phyloP scores from a whole-genome alignment of 2,888 invertebrate species.

The Adineta ricciae region DNA sequence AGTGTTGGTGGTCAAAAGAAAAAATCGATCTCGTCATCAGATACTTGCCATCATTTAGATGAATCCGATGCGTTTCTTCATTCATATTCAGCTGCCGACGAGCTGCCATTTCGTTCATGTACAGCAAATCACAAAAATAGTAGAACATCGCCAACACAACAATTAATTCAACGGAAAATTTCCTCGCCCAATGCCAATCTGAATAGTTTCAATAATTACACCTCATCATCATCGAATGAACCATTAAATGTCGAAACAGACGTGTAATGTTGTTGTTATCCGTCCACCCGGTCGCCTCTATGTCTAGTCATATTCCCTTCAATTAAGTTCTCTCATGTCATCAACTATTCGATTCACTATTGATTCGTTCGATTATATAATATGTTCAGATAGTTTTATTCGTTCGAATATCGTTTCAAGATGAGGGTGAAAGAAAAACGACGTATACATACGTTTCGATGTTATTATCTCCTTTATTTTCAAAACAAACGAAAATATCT shows the following conservation, averaged over 20 bases:
- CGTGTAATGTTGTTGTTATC: background rate
- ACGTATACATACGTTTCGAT: too few species aligned
- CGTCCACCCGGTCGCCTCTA: background rate
- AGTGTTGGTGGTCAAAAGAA: background rate
- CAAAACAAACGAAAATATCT: too few species aligned
- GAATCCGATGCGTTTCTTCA: slow-evolving; percentile 4
- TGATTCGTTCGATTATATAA: background rate
- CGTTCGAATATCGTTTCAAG: too few species aligned
- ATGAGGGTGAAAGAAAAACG: too few species aligned
- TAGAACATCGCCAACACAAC: background rate
- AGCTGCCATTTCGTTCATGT: background rate
- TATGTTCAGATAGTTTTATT: background rate
- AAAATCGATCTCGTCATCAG: background rate
- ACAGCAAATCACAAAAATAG: background rate
- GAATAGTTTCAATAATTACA: background rate
- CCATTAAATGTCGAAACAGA: background rate
- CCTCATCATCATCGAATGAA: background rate
- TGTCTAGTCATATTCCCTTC: background rate
- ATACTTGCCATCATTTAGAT: slow-evolving; percentile 16
- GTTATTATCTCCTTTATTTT: too few species aligned
- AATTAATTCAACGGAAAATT: background rate
- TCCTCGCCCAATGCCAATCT: background rate
- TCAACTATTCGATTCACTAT: background rate
- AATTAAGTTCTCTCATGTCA: background rate
- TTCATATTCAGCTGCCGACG: background rate